Percentiles rank a stretch among this genome's conserved stretches.
Conservation (phyloP, 2,797 vertebrate species). For the Macroramphosus scolopax region DNA sequence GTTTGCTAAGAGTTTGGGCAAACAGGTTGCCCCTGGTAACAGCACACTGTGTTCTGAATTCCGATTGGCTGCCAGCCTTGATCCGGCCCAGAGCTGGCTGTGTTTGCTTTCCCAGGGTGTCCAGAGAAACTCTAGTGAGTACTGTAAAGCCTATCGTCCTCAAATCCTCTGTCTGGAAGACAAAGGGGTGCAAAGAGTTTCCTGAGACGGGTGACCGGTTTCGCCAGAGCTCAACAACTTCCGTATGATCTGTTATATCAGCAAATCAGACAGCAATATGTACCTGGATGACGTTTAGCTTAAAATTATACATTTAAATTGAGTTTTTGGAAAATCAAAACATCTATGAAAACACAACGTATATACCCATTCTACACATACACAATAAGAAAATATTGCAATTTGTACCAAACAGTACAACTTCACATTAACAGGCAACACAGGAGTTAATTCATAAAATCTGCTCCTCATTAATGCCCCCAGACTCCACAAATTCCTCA, state of each 20-base stretch:
- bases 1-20: conserved; percentile 67
- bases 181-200: no score
- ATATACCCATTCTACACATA: no score
- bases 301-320: not conserved
- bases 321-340: no score
- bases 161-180: conserved; percentile 5
- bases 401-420: no score
- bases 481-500: conserved; percentile 39
- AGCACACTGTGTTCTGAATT: conserved; percentile 62
- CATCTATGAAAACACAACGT: no score
- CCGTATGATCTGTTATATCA: no score
- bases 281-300: no score
- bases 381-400: no score
- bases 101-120: conserved; percentile 65
- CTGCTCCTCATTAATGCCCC: conserved; percentile 45
- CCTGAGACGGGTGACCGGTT: not conserved
- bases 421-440: conserved; percentile 11
- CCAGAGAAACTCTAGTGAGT: conserved; percentile 50
- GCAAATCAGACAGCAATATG: no score
- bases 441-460: conserved; percentile 41
- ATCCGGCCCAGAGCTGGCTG: conserved; percentile 52
- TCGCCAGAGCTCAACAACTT: no score
- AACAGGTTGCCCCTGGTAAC: conserved; percentile 74
- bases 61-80: conserved; percentile 67
- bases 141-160: conserved; percentile 27